Evolutionary conservation across 2,113 vertebrate genomes (phyloP).

Genomic region (Salvelinus alpinus): DNA sequence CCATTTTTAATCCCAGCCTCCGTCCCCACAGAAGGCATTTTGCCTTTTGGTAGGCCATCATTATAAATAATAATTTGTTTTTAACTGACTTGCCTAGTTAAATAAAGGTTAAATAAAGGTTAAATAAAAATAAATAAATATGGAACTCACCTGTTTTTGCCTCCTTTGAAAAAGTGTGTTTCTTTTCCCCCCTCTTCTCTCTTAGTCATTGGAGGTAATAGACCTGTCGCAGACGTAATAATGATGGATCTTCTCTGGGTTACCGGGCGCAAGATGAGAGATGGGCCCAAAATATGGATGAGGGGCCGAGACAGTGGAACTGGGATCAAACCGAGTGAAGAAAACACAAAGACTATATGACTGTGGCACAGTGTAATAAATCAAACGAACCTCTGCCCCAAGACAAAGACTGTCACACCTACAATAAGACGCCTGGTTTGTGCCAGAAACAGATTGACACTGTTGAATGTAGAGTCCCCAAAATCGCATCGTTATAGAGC

Average conservation of each 20-base stretch:
- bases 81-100: too few relatives aligned
- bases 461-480: background rate
- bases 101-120: too few relatives aligned
- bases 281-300: slow-evolving; percentile 11
- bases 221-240: slow-evolving; percentile 52
- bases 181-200: slow-evolving; percentile 19
- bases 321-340: slow-evolving; percentile 37
- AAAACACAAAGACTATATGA: slow-evolving; percentile 49
- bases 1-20: too few relatives aligned
- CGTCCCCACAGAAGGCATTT: too few relatives aligned
- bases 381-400: slow-evolving; percentile 26
- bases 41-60: too few relatives aligned
- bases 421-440: background rate
- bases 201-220: slow-evolving; percentile 44
- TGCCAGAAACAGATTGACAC: background rate
- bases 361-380: slow-evolving; percentile 38
- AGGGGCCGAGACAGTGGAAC: slow-evolving; percentile 18
- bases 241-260: slow-evolving; percentile 49
- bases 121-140: too few relatives aligned
- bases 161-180: slow-evolving; percentile 20
- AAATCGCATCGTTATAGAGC: background rate
- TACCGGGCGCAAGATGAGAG: slow-evolving; percentile 6
- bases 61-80: too few relatives aligned
- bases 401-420: background rate
- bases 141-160: slow-evolving; percentile 6